Conservation (phyloP, 2,797 vertebrate species). For the Neostethus bicornis region DNA sequence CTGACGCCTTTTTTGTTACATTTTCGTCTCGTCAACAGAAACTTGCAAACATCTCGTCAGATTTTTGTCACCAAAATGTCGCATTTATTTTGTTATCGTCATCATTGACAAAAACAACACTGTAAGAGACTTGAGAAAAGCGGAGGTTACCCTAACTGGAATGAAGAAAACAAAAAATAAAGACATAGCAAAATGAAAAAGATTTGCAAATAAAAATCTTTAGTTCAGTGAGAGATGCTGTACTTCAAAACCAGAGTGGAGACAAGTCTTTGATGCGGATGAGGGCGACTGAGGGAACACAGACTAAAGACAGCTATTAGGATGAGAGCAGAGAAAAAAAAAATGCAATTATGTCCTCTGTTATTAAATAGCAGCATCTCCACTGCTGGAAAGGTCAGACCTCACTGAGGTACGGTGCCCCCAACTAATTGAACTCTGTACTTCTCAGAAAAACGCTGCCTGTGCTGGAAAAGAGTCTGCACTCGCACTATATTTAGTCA, state of each 20-base stretch:
- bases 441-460: background rate
- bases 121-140: too few relatives aligned
- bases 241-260: background rate
- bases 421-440: background rate
- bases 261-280: background rate
- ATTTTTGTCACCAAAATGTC: too few relatives aligned
- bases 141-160: too few relatives aligned
- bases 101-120: too few relatives aligned
- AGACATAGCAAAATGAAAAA: conserved; percentile 7
- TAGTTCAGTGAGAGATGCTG: background rate
- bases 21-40: too few relatives aligned
- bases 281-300: background rate
- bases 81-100: too few relatives aligned
- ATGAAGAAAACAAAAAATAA: too few relatives aligned
- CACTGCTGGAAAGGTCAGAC: background rate
- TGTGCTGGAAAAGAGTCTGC: background rate
- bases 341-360: background rate
- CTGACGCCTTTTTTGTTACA: too few relatives aligned
- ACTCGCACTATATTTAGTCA: too few relatives aligned
- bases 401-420: background rate
- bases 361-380: background rate
- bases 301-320: conserved; percentile 7
- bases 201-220: background rate
- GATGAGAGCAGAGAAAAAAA: background rate
- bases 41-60: too few relatives aligned